Percentiles rank a stretch among this genome's conserved stretches.
phyloP scores from a whole-genome alignment of 53 echinoderm and acorn worm genomes.

The Pentamera pediparva region DNA sequence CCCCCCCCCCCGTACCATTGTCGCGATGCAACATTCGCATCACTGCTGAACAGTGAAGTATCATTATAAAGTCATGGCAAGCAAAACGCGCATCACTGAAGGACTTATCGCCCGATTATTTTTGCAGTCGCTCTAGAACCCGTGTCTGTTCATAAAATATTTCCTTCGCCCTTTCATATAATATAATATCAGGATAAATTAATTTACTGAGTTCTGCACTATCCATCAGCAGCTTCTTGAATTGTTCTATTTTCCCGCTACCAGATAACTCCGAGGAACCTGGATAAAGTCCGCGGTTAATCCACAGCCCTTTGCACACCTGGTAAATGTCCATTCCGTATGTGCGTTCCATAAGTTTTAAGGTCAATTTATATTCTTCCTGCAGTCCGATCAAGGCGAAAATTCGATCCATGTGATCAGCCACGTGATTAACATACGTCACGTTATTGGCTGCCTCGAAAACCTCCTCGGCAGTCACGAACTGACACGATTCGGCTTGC shows the following conservation, averaged over 20 bases:
- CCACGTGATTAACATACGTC: conserved; percentile 12
- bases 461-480: neutral
- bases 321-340: neutral
- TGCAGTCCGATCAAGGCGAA: conserved; percentile 15
- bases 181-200: neutral
- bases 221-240: neutral
- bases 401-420: conserved; percentile 5
- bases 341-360: neutral
- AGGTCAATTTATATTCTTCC: neutral
- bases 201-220: neutral
- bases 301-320: conserved; percentile 24
- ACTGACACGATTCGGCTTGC: neutral
- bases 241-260: neutral
- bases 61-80: too few species aligned
- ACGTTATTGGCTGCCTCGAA: neutral
- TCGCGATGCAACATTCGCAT: too few species aligned
- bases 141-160: neutral
- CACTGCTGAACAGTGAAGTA: too few species aligned
- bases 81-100: too few species aligned
- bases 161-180: conserved; percentile 4
- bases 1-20: too few species aligned
- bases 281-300: neutral
- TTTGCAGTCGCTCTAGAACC: neutral
- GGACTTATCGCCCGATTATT: too few species aligned
- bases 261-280: neutral